Evolutionary conservation across 37 sponge, comb jelly and placozoan species (phyloP).

Genomic region (Axinella damicornis): DNA sequence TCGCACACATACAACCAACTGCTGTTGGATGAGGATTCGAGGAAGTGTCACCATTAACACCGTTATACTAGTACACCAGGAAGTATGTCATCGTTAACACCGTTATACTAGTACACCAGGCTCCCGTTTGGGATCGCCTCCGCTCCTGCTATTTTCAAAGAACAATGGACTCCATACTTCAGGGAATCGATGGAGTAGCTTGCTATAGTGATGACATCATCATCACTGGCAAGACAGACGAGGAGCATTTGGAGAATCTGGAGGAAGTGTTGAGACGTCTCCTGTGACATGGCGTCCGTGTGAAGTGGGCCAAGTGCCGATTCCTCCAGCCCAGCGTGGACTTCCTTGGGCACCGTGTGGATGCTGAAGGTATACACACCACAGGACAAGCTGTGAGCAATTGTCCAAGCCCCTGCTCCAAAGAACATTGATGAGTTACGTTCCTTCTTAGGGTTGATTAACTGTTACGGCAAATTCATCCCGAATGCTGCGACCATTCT

Average conservation of each 20-base stretch:
- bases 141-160: slow-evolving; percentile 13
- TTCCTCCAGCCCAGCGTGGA: not conserved
- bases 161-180: slow-evolving; percentile 3
- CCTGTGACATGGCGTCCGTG: not conserved
- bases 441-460: slow-evolving; percentile 10
- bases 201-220: slow-evolving; percentile 19
- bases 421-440: not conserved
- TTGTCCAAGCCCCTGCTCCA: slow-evolving; percentile 4
- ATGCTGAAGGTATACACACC: slow-evolving; percentile 3
- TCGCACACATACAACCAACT: not conserved
- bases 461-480: slow-evolving; percentile 8
- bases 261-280: not conserved
- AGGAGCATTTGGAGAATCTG: not conserved
- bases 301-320: not conserved
- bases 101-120: not conserved
- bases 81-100: not conserved
- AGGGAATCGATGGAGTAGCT: slow-evolving; percentile 3
- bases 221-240: slow-evolving; percentile 6
- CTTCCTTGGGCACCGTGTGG: not conserved
- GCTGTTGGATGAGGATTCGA: no score
- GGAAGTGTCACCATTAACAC: not conserved
- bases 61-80: no score
- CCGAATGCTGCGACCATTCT: not conserved
- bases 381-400: slow-evolving; percentile 5
- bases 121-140: slow-evolving; percentile 1